Evolutionary conservation across 2,113 vertebrate species (phyloP).

Genomic region (Poicephalus meyeri): DNA sequence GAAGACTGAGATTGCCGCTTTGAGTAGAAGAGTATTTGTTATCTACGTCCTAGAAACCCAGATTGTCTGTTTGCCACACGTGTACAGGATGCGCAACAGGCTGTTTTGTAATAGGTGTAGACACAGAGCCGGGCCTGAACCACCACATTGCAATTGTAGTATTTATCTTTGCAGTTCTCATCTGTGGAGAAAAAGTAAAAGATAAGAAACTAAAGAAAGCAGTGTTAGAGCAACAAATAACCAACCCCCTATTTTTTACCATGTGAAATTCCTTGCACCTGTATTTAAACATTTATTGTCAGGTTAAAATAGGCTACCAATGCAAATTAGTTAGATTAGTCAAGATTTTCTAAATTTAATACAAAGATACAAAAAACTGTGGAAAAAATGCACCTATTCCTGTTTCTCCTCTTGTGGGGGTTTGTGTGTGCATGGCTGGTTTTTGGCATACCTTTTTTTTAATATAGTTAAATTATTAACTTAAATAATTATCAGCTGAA

Average conservation of each 20-base stretch:
- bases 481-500: background rate
- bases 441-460: background rate
- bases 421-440: background rate
- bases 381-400: background rate
- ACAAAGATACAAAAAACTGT: background rate
- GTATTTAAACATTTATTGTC: background rate
- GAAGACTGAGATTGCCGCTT: background rate
- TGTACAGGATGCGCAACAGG: constrained; percentile 90
- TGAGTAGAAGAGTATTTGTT: constrained; percentile 47
- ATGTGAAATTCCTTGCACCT: background rate
- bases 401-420: background rate
- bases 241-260: background rate
- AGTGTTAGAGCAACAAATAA: background rate
- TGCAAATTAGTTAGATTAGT: background rate
- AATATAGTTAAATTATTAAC: background rate
- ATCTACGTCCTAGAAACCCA: constrained; percentile 80
- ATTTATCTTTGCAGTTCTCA: constrained; percentile 92
- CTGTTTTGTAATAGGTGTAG: constrained; percentile 92
- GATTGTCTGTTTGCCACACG: constrained; percentile 79
- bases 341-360: background rate
- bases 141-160: constrained; percentile 97
- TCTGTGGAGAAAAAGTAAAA: constrained; percentile 72
- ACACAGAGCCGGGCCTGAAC: constrained; percentile 96
- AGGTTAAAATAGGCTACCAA: background rate
- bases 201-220: background rate